Base-by-base conservation (phyloP, 2,113 vertebrate genomes). In the Gavia stellata region DNA sequence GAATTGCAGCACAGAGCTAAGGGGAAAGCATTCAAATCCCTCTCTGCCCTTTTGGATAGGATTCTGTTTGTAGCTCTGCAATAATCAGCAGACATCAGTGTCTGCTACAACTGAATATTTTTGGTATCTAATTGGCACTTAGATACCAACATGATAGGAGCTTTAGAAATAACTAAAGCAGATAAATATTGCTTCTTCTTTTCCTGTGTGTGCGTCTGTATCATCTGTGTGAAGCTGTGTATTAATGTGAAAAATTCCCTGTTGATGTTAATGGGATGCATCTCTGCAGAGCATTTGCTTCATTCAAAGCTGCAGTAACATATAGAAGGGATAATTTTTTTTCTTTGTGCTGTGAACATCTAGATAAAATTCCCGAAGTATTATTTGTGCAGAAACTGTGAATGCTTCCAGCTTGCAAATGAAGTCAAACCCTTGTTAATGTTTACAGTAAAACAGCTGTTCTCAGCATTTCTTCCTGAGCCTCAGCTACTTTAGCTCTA, bases 381-480 rank as follows among this genome's bases (percentile, higher is more conserved):
- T 89, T 95, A 92, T 95, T 96, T 74, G 73, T 90, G 80, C 90
- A 96, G 88, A 95, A 97, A 97, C 70, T 86, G 90, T 87, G 90
- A 98, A 95, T 72, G 81, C 77, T 94, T 50, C 94, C 94, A 90
- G 74, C 78, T 92, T 94, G 94, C 96, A 95, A 96, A 96, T 94
- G 73, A 96, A 96, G 96, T 94, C 74, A 79, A 96, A 66, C 55
- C 88, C 94, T 65, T 86, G 94, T 94, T 97, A 94, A 88, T 97
- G 91, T 97, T 97, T 97, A 97, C 93, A 97, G 93, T 96, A 96
- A 93, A 97, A 96, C 97, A 95, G 95, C 96, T 97, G 96, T 97
- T 97, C 94, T 96, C 95, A 90, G 96, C 92, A 55, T 66, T 93
- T 94, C 92, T 93, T 52, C 94, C 77, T 83, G 84, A 96, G 95